Conservation (phyloP, 2,113 vertebrate genomes). For the Rhynchopsitta pachyrhyncha region DNA sequence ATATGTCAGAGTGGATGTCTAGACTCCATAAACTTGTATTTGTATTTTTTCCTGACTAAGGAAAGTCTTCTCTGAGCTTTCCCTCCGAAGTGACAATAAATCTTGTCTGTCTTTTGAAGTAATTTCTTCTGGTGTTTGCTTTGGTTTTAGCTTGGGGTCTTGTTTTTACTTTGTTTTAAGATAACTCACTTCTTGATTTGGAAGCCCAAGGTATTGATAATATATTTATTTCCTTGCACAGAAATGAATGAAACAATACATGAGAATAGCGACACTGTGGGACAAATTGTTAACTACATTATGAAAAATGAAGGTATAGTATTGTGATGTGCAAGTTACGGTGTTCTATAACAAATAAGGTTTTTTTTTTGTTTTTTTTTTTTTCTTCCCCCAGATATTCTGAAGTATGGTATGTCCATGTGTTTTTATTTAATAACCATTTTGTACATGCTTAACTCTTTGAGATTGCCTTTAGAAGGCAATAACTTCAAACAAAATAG, state of each 20-base stretch:
- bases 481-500: neutral
- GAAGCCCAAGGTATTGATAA: neutral
- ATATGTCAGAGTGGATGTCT: neutral
- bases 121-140: neutral
- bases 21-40: neutral
- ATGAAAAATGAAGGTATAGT: conserved; percentile 96
- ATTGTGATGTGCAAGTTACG: neutral
- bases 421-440: neutral
- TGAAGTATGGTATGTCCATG: neutral
- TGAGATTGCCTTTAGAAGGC: neutral
- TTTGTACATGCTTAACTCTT: neutral
- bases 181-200: neutral
- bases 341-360: rapidly evolving
- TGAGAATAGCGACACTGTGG: conserved; percentile 90
- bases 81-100: neutral
- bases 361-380: neutral
- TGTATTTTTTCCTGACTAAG: neutral
- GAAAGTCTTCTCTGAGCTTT: neutral
- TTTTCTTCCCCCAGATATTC: too few species aligned
- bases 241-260: conserved; percentile 89
- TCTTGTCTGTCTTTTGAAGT: neutral
- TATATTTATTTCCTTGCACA: conserved; percentile 58
- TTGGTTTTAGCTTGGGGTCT: neutral
- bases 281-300: conserved; percentile 91
- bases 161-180: neutral